These are phyloP conservation scores for Denticeps clupeoides DNA, from an alignment of 2,797 vertebrate genomes.

Conservation along the genomic window DNA sequence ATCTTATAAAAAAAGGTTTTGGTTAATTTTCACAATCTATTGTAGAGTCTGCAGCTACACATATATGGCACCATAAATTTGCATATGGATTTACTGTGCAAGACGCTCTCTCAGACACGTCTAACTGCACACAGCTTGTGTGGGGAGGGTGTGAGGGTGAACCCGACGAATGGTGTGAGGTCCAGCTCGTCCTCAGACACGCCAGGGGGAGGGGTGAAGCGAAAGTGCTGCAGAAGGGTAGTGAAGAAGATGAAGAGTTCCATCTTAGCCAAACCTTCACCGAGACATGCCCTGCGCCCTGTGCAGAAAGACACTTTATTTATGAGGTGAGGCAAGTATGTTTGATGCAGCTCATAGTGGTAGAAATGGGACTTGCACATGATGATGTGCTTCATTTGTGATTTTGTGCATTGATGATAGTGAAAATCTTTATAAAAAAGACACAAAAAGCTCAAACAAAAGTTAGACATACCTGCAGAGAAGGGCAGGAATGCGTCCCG, in stretches of 20 bases:
- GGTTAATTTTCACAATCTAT: no score
- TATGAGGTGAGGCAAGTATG: not conserved
- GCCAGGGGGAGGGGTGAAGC: constrained; percentile 38
- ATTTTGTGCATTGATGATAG: no score
- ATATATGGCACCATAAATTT: no score
- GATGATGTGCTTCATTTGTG: no score
- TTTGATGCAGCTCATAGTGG: not conserved
- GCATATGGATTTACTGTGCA: no score
- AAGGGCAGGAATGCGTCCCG: constrained; percentile 51
- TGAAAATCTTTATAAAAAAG: not conserved
- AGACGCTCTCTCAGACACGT: no score
- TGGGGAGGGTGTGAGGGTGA: constrained; percentile 18
- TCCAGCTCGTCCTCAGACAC: constrained; percentile 38
- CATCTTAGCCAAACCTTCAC: constrained; percentile 44
- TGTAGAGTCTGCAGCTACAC: no score
- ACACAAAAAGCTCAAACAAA: no score
- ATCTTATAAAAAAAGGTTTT: no score
- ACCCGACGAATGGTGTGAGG: constrained; percentile 27
- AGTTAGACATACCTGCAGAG: constrained; percentile 59
- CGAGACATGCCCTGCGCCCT: constrained; percentile 36
- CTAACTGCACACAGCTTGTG: constrained; percentile 36
- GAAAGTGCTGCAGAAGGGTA: constrained; percentile 39
- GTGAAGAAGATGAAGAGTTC: constrained; percentile 46
- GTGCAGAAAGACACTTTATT: not conserved
- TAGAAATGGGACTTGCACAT: not conserved